Base-by-base conservation (phyloP, 2,797 vertebrate genomes). In the Crax fasciolata region DNA sequence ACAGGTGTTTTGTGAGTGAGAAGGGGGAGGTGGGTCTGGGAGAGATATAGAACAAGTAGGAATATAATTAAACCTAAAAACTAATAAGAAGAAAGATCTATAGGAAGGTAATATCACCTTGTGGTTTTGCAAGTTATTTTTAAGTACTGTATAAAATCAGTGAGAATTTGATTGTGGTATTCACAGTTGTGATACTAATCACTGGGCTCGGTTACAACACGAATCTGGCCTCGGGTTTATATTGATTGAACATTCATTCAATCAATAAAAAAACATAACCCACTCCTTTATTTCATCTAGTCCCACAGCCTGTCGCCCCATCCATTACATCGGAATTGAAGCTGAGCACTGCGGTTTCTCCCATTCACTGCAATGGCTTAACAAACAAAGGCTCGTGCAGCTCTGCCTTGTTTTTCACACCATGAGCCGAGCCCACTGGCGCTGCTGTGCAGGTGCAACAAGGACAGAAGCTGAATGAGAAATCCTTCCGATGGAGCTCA, bases 81-180 rank as follows among this genome's bases (percentile, higher is more conserved):
- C 89, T 95, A 92, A 97, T 94, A 96, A 84, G 91, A 67, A 93
- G 77, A 84, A 94, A 93, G 82, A 94, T 95, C 96, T 89, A 94
- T 93, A 97, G 52, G 61, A 95, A 94, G 67, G 71, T 89, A 93
- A 87, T 93, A 96, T 89, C 73, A 81, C 41, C 24, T 23, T 75
- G 82, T 95, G 72, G 76, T 89, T 96, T 92, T 44, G 12, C 20
- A 88, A 82, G 89, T 86, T 97, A 93, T 95, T 97, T 98, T 95
- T 85, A 89, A 95, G 84, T 66, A 61, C 71, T 78, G 78, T 77
- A 87, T 49, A 73, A 79, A 97, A 85, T 94, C 90, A 87, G 90
- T 81, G 65, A 72, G 61, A 59, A 91, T 86, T 81, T 96, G 87
- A 92, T 78, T 73, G 82, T 91, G 80, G 81, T 72, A 71, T 93